Conservation (phyloP, 2,888 invertebrate species). For the Cataglyphis cursor region DNA sequence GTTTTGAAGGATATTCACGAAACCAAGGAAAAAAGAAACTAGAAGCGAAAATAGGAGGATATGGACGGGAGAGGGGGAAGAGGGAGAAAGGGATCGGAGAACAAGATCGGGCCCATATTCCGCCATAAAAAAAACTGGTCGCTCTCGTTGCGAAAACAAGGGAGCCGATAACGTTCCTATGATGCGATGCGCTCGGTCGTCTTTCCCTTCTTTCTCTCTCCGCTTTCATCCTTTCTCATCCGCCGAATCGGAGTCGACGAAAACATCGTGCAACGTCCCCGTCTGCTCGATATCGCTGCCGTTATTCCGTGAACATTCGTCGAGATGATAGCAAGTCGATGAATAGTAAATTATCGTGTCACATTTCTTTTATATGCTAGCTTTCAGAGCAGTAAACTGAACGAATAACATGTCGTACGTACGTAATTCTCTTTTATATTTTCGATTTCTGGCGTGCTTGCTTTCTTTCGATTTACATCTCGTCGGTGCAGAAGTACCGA, state of each 20-base stretch:
- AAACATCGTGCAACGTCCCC: slow-evolving; percentile 21
- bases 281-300: slow-evolving; percentile 4
- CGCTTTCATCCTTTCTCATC: slow-evolving; percentile 16
- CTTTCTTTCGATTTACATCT: slow-evolving; percentile 51
- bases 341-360: slow-evolving; percentile 6
- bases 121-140: slow-evolving; percentile 71
- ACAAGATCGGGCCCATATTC: slow-evolving; percentile 59
- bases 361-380: slow-evolving; percentile 6
- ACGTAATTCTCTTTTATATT: neutral
- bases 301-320: neutral
- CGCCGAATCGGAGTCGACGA: slow-evolving; percentile 4
- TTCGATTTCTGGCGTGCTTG: neutral
- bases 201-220: neutral
- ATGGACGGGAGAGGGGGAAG: neutral
- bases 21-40: slow-evolving; percentile 19
- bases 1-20: neutral
- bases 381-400: neutral
- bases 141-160: slow-evolving; percentile 70
- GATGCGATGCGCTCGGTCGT: slow-evolving; percentile 37
- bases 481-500: too few relatives aligned
- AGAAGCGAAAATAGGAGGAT: slow-evolving; percentile 1
- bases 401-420: neutral
- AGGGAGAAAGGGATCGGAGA: slow-evolving; percentile 34
- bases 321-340: neutral
- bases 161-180: slow-evolving; percentile 65